Evolutionary conservation across 2,888 invertebrate species (phyloP), one percentile per base, ranked within the genome.

Genomic region (Argyra leucocephala): DNA sequence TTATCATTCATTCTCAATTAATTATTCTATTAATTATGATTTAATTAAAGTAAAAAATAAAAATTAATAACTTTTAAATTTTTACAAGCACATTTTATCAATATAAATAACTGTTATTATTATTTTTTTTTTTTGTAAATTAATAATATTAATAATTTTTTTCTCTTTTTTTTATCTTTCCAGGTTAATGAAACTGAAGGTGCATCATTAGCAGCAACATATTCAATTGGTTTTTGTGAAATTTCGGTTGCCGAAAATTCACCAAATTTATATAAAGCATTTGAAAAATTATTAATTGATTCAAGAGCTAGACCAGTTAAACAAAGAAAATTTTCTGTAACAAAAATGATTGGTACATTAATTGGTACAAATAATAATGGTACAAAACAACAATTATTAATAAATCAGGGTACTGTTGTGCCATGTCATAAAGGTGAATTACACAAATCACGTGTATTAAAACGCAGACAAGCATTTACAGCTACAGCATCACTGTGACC

Each of bases 231-330:
- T 63, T 91, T 90, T 80, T 86, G 87, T 78, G 90, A 91, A 78
- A 87, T 90, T n/a, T 89, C 89, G 23, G 90, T 90, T 9, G 90
- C 90, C 0, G 90, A 90, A 77, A 90, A 90, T 78, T 87, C 86
- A 24, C 84, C 86, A 21, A 86, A 86, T 71, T 84, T 90, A 61
- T 88, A 88, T 78, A 84, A 87, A 62, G 86, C 88, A 66, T 88
- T 91, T 72, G 89, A 89, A 75, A 81, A 83, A 61, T 79, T 89
- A 26, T 81, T 90, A 36, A 84, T 84, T 67, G 88, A 89, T 74
- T 87, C 87, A 67, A 83, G 86, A 67, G 82, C 82, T 22, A 82
- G 76, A 21, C 74, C 84, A 48, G 83, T 85, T 72, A 85, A 87
- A 72, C 83, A 86, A 70, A 81, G 88, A 70, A 89, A 89, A 77